Conservation (phyloP, 2,113 vertebrate species). For the Falco punctatus region DNA sequence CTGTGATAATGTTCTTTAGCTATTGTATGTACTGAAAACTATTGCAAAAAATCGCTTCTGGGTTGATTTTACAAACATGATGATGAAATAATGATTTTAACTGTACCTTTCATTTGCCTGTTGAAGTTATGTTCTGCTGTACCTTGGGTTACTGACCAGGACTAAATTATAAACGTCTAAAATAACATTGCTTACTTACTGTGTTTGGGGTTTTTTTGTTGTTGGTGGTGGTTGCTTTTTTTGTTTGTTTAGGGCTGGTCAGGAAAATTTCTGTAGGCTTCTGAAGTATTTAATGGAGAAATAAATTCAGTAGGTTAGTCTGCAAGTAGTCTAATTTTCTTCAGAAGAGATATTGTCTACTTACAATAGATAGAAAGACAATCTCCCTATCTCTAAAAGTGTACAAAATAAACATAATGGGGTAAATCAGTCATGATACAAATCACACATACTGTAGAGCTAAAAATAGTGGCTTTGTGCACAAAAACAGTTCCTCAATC, state of each 20-base stretch:
- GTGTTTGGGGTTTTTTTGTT: not conserved
- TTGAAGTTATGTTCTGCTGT: not conserved
- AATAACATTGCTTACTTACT: not conserved
- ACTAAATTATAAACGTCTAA: not conserved
- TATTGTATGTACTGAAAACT: not conserved
- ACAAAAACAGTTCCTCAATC: not conserved
- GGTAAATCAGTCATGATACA: not conserved
- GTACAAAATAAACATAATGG: not conserved
- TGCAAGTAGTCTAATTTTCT: not conserved
- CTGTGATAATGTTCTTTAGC: not conserved
- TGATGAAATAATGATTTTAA: not conserved
- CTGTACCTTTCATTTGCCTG: not conserved
- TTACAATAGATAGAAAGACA: not conserved
- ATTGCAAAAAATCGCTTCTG: not conserved
- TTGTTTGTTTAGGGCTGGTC: not conserved
- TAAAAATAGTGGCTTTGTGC: not conserved
- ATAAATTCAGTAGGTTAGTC: not conserved
- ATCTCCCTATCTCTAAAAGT: not conserved
- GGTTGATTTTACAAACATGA: conserved; percentile 1
- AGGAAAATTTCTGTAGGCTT: not conserved
- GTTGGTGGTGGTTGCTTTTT: not conserved
- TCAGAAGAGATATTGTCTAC: not conserved
- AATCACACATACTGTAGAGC: not conserved
- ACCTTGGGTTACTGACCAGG: not conserved
- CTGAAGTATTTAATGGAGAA: not conserved